Percentiles rank a stretch among this genome's conserved stretches.
phyloP scores from a whole-genome alignment of 2,888 invertebrate genomes.

The Acleris emargana region DNA sequence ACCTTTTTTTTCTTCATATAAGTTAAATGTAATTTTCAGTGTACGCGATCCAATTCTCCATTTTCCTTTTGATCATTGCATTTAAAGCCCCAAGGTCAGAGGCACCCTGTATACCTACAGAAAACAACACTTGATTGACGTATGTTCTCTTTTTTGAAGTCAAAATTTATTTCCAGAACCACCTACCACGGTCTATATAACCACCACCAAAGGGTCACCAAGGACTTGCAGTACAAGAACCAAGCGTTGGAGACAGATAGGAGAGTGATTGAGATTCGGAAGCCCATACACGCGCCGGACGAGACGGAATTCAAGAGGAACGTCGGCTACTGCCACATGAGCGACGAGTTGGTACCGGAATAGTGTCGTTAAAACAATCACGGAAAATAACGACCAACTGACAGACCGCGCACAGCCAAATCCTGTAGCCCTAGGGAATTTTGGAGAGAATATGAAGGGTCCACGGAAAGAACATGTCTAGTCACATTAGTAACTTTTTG shows the following conservation, averaged over 20 bases:
- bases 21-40: too few relatives aligned
- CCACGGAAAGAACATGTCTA: too few relatives aligned
- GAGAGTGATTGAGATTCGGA: slow-evolving; percentile 88
- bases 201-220: slow-evolving; percentile 82
- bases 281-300: slow-evolving; percentile 78
- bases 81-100: too few relatives aligned
- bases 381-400: too few relatives aligned
- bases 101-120: too few relatives aligned
- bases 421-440: too few relatives aligned
- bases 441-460: too few relatives aligned
- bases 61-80: too few relatives aligned
- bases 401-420: too few relatives aligned
- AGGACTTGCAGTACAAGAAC: slow-evolving; percentile 89
- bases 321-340: slow-evolving; percentile 88
- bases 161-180: slow-evolving; percentile 64
- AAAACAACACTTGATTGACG: not conserved
- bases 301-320: slow-evolving; percentile 88
- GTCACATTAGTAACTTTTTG: too few relatives aligned
- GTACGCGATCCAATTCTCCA: too few relatives aligned
- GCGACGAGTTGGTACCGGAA: slow-evolving; percentile 82
- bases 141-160: not conserved
- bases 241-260: slow-evolving; percentile 91
- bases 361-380: not conserved
- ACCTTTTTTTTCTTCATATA: too few relatives aligned
- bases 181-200: slow-evolving; percentile 85